Evolutionary conservation across 2,113 vertebrate genomes (phyloP).

Genomic region (Ardeotis arabs): DNA sequence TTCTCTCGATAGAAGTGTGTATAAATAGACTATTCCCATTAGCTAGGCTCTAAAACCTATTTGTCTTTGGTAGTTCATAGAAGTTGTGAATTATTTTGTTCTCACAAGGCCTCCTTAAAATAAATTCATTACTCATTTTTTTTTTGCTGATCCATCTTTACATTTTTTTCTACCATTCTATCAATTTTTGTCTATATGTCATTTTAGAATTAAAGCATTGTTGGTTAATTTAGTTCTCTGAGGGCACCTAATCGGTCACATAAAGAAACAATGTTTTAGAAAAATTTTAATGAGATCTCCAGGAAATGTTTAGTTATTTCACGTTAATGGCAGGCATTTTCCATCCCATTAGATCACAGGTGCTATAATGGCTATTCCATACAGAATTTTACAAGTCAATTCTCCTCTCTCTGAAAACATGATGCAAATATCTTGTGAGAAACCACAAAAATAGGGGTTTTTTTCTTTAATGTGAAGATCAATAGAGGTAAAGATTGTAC

Average conservation of each 20-base stretch:
- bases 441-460: background rate
- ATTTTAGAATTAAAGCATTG: background rate
- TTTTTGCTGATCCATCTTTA: background rate
- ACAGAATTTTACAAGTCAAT: background rate
- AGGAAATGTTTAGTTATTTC: background rate
- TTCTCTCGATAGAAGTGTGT: background rate
- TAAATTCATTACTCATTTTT: background rate
- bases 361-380: background rate
- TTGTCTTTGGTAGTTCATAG: background rate
- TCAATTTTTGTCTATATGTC: background rate
- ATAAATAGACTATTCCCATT: background rate
- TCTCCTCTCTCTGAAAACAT: background rate
- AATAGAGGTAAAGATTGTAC: background rate
- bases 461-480: background rate
- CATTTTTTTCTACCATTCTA: background rate
- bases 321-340: background rate
- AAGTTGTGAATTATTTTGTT: background rate
- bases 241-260: background rate
- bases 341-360: background rate
- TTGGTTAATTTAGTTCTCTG: background rate
- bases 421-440: background rate
- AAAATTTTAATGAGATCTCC: background rate
- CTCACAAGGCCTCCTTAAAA: background rate
- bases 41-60: background rate
- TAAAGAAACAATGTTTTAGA: background rate